These are phyloP conservation scores for Heliconius nattereri DNA, from an alignment of 1,140 invertebrate species.

Conservation along the genomic window DNA sequence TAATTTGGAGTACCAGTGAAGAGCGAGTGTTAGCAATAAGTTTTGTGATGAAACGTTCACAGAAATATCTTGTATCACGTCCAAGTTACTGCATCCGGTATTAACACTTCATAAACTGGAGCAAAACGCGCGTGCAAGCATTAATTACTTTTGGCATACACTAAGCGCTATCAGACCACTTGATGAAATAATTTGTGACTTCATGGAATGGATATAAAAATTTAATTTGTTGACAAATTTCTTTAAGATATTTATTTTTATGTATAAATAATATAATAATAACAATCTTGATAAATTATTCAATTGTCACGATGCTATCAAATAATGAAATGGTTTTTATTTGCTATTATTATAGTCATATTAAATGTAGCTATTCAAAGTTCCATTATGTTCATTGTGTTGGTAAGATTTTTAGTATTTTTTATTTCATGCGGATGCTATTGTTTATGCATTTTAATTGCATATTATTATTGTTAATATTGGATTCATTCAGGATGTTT, in stretches of 20 bases:
- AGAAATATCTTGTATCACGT: slow-evolving; percentile 38
- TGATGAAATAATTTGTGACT: slow-evolving; percentile 4
- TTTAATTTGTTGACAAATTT: background rate
- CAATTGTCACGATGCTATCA: background rate
- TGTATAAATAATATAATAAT: background rate
- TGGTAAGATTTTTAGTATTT: background rate
- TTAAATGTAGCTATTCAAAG: background rate
- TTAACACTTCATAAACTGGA: slow-evolving; percentile 35
- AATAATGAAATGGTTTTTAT: background rate
- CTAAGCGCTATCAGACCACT: background rate
- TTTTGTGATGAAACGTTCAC: slow-evolving; percentile 37
- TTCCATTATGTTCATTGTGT: background rate
- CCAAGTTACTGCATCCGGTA: slow-evolving; percentile 36
- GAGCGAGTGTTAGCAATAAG: slow-evolving; percentile 36
- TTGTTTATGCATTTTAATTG: slow-evolving; percentile 4
- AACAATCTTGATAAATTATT: background rate
- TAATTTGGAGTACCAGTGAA: slow-evolving; percentile 17
- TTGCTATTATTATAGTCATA: background rate
- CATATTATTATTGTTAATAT: background rate
- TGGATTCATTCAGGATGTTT: background rate
- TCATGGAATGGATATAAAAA: background rate
- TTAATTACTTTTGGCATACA: slow-evolving; percentile 28
- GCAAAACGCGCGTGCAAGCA: slow-evolving; percentile 27
- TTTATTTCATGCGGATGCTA: background rate
- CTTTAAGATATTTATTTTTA: background rate